Base-by-base conservation (phyloP, 2,888 invertebrate genomes). In the Microctonus aethiopoides region DNA sequence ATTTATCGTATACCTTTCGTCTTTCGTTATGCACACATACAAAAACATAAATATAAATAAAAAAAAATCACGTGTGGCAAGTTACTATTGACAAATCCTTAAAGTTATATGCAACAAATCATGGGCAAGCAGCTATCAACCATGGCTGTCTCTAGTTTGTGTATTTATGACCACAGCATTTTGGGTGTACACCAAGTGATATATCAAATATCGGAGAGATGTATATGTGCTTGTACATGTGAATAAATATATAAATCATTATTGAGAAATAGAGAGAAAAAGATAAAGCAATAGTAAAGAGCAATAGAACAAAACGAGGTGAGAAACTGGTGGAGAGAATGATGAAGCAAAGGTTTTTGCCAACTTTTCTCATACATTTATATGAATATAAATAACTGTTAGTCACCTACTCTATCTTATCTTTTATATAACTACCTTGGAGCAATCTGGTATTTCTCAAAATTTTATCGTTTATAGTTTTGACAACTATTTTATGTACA, bases 91-190 rank as follows among this genome's bases (percentile, higher is more conserved):
- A 84, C 85, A 85, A 85, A 84, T 83, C 80, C 78, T 75, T 59
- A 77, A 84, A 83, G 84, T 85, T 84, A 84, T 85, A 84, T 84
- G 84, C 84, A 84, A 85, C 85, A 85, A 85, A 85, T 85, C 46
- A 0, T 46, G n/a, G n/a, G n/a, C 16, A 6, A n/a, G 1, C 41
- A n/a, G 1, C 41, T 16, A 20, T 46, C 41, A 46, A 46, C 41
- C 20, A 46, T 1, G 41, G 5, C n/a, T n/a, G 41, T 81, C 76
- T 67, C 51, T 39, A 73, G 78, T 76, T 76, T 75, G 74, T 74
- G 77, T 82, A 81, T 83, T 81, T 82, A 81, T 79, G 77, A 75
- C 73, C 71, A 60, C 57, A 60, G 74, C 67, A 62, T 67, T 52
- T 59, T 36, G 39, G 32, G 54, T 60, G 68, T 64, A 64, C 60